These are phyloP conservation scores for Pteropus alecto DNA, from an alignment of 2,113 vertebrate species.

Conservation along the genomic window DNA sequence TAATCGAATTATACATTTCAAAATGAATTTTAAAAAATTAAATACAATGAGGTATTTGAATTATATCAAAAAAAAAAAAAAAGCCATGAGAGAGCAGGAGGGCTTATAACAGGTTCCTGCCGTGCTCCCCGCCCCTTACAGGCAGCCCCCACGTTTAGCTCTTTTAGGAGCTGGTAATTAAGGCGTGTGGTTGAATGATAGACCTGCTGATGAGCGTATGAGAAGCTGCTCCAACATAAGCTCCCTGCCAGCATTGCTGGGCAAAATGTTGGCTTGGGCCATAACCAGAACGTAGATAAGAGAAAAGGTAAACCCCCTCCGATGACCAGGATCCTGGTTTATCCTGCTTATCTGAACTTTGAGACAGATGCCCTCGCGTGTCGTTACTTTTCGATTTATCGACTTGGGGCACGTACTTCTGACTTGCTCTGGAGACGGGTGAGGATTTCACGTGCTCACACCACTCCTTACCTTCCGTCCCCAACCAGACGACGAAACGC, in stretches of 20 bases:
- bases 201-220: neutral
- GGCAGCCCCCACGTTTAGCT: neutral
- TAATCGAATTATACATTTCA: neutral
- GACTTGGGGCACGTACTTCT: neutral
- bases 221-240: neutral
- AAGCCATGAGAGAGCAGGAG: neutral
- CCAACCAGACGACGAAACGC: neutral
- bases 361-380: neutral
- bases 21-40: neutral
- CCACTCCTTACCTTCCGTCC: neutral
- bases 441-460: neutral
- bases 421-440: neutral
- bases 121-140: too few relatives aligned
- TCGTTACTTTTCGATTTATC: neutral
- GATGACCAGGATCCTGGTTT: neutral
- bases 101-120: neutral
- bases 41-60: neutral
- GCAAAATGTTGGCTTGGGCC: neutral
- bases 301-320: neutral
- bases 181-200: neutral
- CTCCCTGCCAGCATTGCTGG: neutral
- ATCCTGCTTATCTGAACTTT: neutral
- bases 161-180: neutral
- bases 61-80: neutral
- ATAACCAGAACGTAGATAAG: neutral